Percentiles rank a stretch among this genome's conserved stretches.
Evolutionary conservation across 2,113 vertebrate species (phyloP).

Genomic region (Gasterosteus aculeatus): DNA sequence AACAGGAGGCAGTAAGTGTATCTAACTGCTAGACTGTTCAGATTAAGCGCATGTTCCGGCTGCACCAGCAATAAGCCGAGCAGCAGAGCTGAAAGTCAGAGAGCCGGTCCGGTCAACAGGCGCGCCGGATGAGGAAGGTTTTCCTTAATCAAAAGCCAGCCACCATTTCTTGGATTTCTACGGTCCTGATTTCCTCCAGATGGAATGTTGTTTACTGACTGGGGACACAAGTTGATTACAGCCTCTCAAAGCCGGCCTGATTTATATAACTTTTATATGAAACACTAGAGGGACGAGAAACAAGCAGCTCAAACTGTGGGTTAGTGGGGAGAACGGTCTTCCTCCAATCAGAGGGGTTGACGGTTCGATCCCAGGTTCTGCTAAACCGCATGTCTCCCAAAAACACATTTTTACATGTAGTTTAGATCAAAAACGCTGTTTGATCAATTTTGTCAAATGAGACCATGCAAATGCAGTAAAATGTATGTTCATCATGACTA

Average conservation of each 20-base stretch:
- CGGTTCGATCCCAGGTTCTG: too few species aligned
- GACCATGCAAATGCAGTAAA: neutral
- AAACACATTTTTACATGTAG: neutral
- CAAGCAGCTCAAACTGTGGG: too few species aligned
- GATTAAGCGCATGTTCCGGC: neutral
- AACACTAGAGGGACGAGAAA: conserved; percentile 28
- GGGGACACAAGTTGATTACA: conserved; percentile 39
- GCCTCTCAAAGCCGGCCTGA: conserved; percentile 19
- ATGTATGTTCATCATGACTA: neutral
- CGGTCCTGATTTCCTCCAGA: conserved; percentile 58
- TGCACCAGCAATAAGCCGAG: conserved; percentile 2
- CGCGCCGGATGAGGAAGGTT: conserved; percentile 24
- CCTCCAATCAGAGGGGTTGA: too few species aligned
- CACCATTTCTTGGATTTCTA: conserved; percentile 38
- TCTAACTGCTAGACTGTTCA: neutral
- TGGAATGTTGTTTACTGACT: conserved; percentile 63
- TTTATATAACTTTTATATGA: conserved; percentile 20
- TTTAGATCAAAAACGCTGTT: neutral
- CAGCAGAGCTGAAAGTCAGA: conserved; percentile 3
- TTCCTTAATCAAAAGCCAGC: conserved; percentile 33
- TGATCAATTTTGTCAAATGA: neutral
- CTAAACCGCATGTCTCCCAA: neutral
- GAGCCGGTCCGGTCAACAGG: conserved; percentile 11
- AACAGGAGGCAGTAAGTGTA: neutral
- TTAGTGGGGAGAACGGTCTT: too few species aligned